Percentiles rank a stretch among this genome's conserved stretches.
phyloP scores from a whole-genome alignment of 2,888 invertebrate species.

The Sicus ferrugineus region DNA sequence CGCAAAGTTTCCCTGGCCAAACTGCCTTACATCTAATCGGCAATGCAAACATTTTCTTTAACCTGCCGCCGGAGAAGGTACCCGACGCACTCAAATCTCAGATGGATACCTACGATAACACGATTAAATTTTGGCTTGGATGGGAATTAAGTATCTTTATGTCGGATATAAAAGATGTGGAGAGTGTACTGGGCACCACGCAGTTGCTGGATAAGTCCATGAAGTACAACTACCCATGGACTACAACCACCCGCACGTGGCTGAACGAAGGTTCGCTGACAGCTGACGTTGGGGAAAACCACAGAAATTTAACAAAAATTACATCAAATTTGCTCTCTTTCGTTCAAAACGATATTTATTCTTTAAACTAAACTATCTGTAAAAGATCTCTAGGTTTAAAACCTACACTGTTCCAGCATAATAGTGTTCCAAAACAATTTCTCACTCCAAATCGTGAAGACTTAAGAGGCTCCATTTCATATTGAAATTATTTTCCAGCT shows the following conservation, averaged over 20 bases:
- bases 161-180: constrained; percentile 44
- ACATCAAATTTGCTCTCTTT: no score
- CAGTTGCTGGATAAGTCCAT: constrained; percentile 43
- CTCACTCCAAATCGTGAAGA: no score
- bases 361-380: no score
- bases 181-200: constrained; percentile 42
- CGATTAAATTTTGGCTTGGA: constrained; percentile 44
- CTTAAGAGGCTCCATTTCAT: no score
- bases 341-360: no score
- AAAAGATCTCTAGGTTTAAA: no score
- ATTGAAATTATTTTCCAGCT: no score
- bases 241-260: no score
- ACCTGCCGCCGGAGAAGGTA: constrained; percentile 61
- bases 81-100: constrained; percentile 55
- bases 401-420: no score
- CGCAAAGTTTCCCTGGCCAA: constrained; percentile 48
- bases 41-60: constrained; percentile 64
- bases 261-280: constrained; percentile 50
- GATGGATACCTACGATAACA: constrained; percentile 52
- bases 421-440: no score
- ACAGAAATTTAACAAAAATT: no score
- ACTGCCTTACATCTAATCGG: constrained; percentile 67
- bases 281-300: constrained; percentile 57
- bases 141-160: constrained; percentile 45
- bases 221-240: constrained; percentile 43